Evolutionary conservation across 2,888 invertebrate species (phyloP), one percentile per base, ranked within the genome.

Genomic region (Idaea dimidiata): DNA sequence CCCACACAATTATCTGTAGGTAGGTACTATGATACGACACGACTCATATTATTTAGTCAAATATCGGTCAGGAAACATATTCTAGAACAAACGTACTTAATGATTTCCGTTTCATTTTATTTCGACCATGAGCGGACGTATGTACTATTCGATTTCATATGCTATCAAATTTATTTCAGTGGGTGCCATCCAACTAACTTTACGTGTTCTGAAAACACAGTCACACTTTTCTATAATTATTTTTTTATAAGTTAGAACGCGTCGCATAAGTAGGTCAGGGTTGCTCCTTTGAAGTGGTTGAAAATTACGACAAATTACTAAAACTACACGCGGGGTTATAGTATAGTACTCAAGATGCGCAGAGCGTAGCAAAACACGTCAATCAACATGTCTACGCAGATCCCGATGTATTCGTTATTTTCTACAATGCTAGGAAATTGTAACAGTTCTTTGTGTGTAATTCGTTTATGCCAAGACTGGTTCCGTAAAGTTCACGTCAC

Each of bases 361-460:
- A 77, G 75, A 76, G 74, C 76, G 76, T 78, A 75, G 75, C 79
- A 78, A 78, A 76, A 76, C 77, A 74, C 80, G 87, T 88, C 89
- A 87, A 86, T 89, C 89, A 86, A 82, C 73, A 79, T 82, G 86
- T 82, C 83, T 83, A 72, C 80, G 72, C 74, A 66, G 70, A 77
- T 72, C 54, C 68, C 74, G 74, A 69, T 67, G 66, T 74, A 72
- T 69, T 64, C 62, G 65, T 66, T 56, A 17, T 56, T 17, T 17
- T 17, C 18, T 17, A 56, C 56, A 56, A 56, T 56, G 18, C 16
- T 17, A 7, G 43, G 43, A 43, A 43, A 43, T 43, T 14, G 43
- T 43, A 43, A 43, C 43, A 17, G 18, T 56, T 56, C 17, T 56
- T 17, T 17, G 54, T 16, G 54, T 54, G 54, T 16, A 54, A 54